Base-by-base conservation (phyloP, 2,797 vertebrate species). In the Simalia tracyae region DNA sequence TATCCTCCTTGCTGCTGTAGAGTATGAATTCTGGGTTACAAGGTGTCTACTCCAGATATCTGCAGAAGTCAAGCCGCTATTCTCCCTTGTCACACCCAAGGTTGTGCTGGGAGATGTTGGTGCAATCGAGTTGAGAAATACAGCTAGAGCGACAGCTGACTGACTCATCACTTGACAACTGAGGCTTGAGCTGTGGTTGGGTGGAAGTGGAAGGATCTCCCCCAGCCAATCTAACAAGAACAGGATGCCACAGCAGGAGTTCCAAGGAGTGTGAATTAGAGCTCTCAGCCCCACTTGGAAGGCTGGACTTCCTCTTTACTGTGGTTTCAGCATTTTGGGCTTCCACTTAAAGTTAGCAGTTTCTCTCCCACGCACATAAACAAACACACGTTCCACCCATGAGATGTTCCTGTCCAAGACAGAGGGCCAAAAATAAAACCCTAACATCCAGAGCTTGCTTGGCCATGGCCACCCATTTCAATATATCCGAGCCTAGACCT, bases 151-250 rank as follows among this genome's bases (percentile, higher is more conserved):
- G 10, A 31, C 11, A 72, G 42, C 42, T 31, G 56, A 54, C 28
- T 93, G 89, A 91, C 87, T 92, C 88, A 92, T 26, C 26, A 28
- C 88, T 28, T 15, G n/a, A 89, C 84, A 76, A 86, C 64, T 3
- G 12, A 68, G 56, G 24, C 28, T 84, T n/a, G 24, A n/a, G 22
- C 11, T 42, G 42, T 31, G 59, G 42, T 1, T 26, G 60, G 57
- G 19, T 9, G 7, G 28, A 54, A 31, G 24, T 64, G 56, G 56
- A 17, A 42, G 63, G 17, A 22, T 61, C 46, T 63, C 7, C 57
- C 46, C 26, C 64, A 86, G 36, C 11, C 14, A 28, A 63, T 11
- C 14, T n/a, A 87, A 26, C 24, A 68, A 90, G 11, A n/a, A 76
- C 68, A 59, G 36, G 31, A 10, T 36, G 46, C 31, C 60, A 15